Base-by-base conservation (phyloP, 2,113 vertebrate genomes). In the Lasiurus borealis region DNA sequence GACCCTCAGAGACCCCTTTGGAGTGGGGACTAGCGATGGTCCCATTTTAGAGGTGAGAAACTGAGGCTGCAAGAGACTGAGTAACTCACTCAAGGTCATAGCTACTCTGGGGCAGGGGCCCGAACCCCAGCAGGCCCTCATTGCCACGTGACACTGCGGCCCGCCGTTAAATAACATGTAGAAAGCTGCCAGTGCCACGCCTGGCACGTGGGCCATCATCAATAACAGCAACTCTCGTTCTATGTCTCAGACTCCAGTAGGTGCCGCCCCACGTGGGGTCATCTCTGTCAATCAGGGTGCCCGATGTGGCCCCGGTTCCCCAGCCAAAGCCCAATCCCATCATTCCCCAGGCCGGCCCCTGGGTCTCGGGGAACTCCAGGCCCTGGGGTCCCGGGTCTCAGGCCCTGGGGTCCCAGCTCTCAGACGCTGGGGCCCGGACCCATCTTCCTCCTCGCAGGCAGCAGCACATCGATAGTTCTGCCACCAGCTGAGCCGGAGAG, bases 191-290 rank as follows among this genome's bases (percentile, higher is more conserved):
- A 29, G 36, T 18, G 6, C 5, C 9, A 11, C 10, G 27, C 31
- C 36, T 2, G 8, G 46, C 13, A 31, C 12, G 0, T 0, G 31
- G 3, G 5, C 2, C 3, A 1, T 6, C 3, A 7, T 34, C 13
- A 4, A 0, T 15, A 34, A 21, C 8, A 1, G 10, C 5, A 59
- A 16, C 36, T 54, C 1, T 9, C 11, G 8, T 18, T 36, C 4
- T 6, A 11, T 11, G 69, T 62, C 29, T 25, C 46, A 23, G 11
- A 12, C 77, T 64, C 5, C 0, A 14, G 0, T n/a, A 12, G 66
- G 59, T 40, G 69, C 66, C 34, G 27, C 62, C 44, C 15, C 44
- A 46, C 57, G 29, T 31, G 5, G 78, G 18, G 2, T 72, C 3
- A 36, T n/a, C 44, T 12, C 44, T 27, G 6, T 52, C 77, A 75